These are phyloP conservation scores for Caprella mutica DNA, from an alignment of 2,888 invertebrate genomes.

Conservation along the genomic window DNA sequence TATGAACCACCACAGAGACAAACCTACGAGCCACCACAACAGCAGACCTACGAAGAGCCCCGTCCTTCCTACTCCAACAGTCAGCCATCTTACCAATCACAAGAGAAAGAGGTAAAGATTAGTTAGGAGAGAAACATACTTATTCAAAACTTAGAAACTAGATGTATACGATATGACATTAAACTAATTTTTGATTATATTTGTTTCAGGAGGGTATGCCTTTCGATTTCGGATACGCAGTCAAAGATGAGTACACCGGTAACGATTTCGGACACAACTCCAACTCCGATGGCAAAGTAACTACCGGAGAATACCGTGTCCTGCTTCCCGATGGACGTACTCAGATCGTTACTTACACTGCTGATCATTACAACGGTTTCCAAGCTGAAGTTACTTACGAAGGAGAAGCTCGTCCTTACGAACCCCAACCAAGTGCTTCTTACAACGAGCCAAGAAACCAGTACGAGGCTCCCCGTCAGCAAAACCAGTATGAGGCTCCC, in stretches of 20 bases:
- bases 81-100: conserved; percentile 7
- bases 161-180: no score
- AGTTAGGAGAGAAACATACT: no score
- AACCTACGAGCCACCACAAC: background rate
- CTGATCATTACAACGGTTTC: conserved; percentile 11
- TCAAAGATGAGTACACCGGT: conserved; percentile 14
- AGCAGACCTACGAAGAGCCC: conserved; percentile 9
- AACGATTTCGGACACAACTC: conserved; percentile 14
- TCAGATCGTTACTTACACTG: conserved; percentile 13
- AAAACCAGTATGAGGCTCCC: conserved; percentile 2
- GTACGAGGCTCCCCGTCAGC: background rate
- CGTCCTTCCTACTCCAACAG: conserved; percentile 7
- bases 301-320: conserved; percentile 11
- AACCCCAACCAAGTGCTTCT: conserved; percentile 6
- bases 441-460: conserved; percentile 1
- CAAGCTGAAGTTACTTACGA: conserved; percentile 14
- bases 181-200: background rate
- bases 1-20: conserved; percentile 2
- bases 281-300: conserved; percentile 12
- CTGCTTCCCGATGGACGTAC: conserved; percentile 12
- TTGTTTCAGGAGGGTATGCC: conserved; percentile 14
- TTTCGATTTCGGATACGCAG: conserved; percentile 12
- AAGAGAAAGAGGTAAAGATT: background rate
- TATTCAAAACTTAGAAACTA: no score
- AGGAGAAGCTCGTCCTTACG: conserved; percentile 15